Evolutionary conservation across 2,797 vertebrate species (phyloP).

Genomic region (Pygocentrus nattereri): DNA sequence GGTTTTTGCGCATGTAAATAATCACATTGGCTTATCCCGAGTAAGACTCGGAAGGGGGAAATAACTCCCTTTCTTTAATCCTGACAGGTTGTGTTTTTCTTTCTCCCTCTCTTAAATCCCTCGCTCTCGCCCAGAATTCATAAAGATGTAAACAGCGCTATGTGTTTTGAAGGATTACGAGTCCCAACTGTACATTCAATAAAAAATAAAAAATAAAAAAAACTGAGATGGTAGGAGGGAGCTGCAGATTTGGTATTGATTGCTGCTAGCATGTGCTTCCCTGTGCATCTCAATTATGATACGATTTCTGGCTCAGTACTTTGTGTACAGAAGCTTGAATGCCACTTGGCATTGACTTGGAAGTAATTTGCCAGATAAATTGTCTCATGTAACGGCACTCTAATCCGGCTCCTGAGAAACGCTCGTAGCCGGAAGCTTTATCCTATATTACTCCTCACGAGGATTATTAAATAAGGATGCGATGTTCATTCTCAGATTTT

Average conservation of each 20-base stretch:
- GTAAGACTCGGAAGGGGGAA: slow-evolving; percentile 12
- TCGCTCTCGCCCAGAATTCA: slow-evolving; percentile 18
- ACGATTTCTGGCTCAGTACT: slow-evolving; percentile 43
- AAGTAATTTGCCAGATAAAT: slow-evolving; percentile 69
- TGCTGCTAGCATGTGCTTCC: slow-evolving; percentile 50
- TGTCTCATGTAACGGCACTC: slow-evolving; percentile 63
- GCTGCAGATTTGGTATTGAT: slow-evolving; percentile 42
- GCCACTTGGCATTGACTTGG: slow-evolving; percentile 60
- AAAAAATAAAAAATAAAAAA: not conserved
- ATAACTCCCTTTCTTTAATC: slow-evolving; percentile 33
- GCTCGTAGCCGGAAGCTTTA: slow-evolving; percentile 63
- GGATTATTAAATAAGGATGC: slow-evolving; percentile 50
- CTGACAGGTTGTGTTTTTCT: slow-evolving; percentile 14
- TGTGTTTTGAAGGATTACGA: not conserved
- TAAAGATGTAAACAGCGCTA: not conserved
- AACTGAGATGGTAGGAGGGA: slow-evolving; percentile 22
- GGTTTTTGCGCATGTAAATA: slow-evolving; percentile 11
- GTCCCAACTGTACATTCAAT: not conserved
- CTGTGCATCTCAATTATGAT: slow-evolving; percentile 48
- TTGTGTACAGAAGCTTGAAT: slow-evolving; percentile 54
- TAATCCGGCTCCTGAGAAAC: slow-evolving; percentile 68
- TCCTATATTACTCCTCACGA: slow-evolving; percentile 71
- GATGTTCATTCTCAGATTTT: slow-evolving; percentile 19
- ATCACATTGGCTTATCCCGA: not conserved
- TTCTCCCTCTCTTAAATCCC: slow-evolving; percentile 20